These are phyloP conservation scores for Bugulina stolonifera DNA, from an alignment of 2,888 invertebrate genomes.

Conservation along the genomic window DNA sequence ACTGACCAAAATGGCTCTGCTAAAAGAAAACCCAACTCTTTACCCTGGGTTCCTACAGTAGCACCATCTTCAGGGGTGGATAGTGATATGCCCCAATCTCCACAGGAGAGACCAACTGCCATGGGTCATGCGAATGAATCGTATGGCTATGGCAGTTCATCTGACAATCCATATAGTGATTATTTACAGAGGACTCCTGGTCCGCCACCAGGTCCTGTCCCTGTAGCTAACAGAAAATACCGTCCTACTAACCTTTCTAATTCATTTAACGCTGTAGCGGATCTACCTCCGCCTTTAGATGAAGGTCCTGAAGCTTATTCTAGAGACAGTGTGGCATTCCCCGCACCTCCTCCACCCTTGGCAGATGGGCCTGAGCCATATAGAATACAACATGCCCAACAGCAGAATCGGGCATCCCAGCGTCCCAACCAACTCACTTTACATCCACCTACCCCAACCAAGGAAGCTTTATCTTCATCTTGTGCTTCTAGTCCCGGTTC, in stretches of 20 bases:
- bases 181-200: constrained; percentile 2
- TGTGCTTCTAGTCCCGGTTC: constrained; percentile 14
- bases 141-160: constrained; percentile 10
- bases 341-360: constrained; percentile 5
- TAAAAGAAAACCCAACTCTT: constrained; percentile 1
- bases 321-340: constrained; percentile 16
- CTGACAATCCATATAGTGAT: not conserved
- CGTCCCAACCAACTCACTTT: not conserved
- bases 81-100: constrained; percentile 3
- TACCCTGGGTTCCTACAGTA: constrained; percentile 13
- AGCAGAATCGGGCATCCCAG: not conserved
- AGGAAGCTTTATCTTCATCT: not conserved
- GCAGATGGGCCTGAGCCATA: constrained; percentile 20
- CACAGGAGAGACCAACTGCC: not conserved
- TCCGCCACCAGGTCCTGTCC: not conserved
- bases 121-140: constrained; percentile 11
- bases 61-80: constrained; percentile 8
- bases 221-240: not conserved
- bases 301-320: constrained; percentile 23
- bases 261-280: not conserved
- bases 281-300: constrained; percentile 20
- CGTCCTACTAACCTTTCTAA: not conserved
- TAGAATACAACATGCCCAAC: not conserved
- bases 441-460: not conserved
- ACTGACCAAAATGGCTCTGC: not conserved